Conservation (phyloP, 2,888 invertebrate genomes). For the Ennomos fuscantarius region DNA sequence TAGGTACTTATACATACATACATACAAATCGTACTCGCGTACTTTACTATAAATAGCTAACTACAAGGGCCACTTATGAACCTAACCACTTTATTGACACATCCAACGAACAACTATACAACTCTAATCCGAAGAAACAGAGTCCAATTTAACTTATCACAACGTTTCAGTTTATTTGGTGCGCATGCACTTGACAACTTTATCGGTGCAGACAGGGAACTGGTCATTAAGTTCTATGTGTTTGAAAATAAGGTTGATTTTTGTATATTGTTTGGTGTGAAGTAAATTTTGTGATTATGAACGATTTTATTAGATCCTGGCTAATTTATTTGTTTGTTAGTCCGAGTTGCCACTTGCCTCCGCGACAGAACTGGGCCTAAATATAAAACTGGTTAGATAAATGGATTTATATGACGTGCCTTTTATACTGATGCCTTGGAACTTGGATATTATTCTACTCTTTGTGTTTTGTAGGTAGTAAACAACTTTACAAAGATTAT, state of each 20-base stretch:
- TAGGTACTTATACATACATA: slow-evolving; percentile 14
- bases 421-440: background rate
- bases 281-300: slow-evolving; percentile 45
- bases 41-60: slow-evolving; percentile 57
- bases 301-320: slow-evolving; percentile 56
- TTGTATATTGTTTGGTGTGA: background rate
- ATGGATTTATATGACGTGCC: slow-evolving; percentile 26
- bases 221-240: slow-evolving; percentile 2
- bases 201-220: slow-evolving; percentile 5
- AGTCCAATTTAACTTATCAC: slow-evolving; percentile 17
- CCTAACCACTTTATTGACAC: slow-evolving; percentile 39
- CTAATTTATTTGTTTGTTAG: slow-evolving; percentile 66
- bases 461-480: too few species aligned
- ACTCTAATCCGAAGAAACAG: slow-evolving; percentile 14
- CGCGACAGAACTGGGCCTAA: slow-evolving; percentile 34
- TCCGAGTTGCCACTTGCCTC: slow-evolving; percentile 45
- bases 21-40: slow-evolving; percentile 31
- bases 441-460: too few species aligned
- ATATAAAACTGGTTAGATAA: slow-evolving; percentile 38
- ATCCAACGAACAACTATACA: slow-evolving; percentile 3
- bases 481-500: too few species aligned
- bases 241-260: slow-evolving; percentile 15
- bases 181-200: slow-evolving; percentile 28
- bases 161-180: slow-evolving; percentile 19
- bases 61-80: slow-evolving; percentile 58